A percentile compares a stretch with the other conserved stretches of the same genome.
Conservation (phyloP, 2,113 vertebrate species). For the Gallinago undulata region DNA sequence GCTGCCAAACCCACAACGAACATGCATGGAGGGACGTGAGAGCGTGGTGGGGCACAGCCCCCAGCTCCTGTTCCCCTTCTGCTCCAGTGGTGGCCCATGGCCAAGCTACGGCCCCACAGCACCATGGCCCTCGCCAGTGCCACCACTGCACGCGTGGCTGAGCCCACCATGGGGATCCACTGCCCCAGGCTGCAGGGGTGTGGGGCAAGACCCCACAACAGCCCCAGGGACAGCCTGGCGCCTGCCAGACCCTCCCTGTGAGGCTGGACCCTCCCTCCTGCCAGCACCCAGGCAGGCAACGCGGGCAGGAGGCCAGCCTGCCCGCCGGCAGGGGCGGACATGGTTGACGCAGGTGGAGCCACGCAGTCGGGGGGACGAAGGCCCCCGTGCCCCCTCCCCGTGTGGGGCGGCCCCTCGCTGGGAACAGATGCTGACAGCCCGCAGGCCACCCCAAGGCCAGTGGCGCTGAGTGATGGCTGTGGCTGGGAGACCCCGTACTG, state of each 20-base stretch:
- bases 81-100: accelerated
- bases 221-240: neutral
- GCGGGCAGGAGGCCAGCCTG: neutral
- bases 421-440: slow-evolving; percentile 11
- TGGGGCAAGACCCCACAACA: neutral
- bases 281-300: neutral
- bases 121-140: accelerated
- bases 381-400: neutral
- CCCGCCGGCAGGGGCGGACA: neutral
- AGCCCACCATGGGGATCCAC: neutral
- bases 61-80: accelerated
- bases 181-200: accelerated
- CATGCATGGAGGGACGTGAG: accelerated
- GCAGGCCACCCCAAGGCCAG: slow-evolving; percentile 6
- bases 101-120: neutral
- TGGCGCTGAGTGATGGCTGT: slow-evolving; percentile 8
- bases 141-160: accelerated
- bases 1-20: accelerated
- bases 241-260: neutral
- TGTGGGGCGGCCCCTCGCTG: neutral
- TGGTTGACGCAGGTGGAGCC: neutral
- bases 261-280: neutral
- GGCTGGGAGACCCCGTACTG: slow-evolving; percentile 17
- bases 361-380: neutral
- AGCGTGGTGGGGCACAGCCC: accelerated